phyloP scores from a whole-genome alignment of 2,113 vertebrate species.

The Actinemys pallida region DNA sequence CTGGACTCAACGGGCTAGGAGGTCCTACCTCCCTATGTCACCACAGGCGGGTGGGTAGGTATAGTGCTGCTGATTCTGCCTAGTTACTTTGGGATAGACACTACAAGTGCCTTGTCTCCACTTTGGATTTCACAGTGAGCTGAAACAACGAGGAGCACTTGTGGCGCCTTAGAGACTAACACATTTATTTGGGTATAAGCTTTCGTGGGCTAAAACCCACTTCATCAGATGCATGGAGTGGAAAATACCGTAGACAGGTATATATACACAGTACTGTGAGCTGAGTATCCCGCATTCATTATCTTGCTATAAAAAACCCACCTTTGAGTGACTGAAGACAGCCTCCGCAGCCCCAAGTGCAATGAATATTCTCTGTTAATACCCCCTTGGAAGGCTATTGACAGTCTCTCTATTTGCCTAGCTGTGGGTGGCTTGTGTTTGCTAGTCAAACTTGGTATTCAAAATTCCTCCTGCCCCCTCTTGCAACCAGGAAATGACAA shows the following conservation, averaged over 20 bases:
- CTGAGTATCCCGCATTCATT: neutral
- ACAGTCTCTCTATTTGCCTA: slow-evolving; percentile 9
- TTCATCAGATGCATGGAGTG: too few species aligned
- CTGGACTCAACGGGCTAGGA: neutral
- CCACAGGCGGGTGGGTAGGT: neutral
- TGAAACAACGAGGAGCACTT: neutral
- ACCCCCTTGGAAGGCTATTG: neutral
- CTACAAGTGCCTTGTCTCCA: neutral
- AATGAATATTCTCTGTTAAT: neutral
- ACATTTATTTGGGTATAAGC: too few species aligned
- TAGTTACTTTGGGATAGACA: neutral
- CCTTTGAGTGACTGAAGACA: neutral
- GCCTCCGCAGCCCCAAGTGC: neutral
- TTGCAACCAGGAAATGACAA: neutral
- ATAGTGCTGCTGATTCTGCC: neutral
- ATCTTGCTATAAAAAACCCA: neutral
- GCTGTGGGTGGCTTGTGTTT: neutral
- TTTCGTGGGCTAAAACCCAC: too few species aligned
- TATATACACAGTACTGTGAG: neutral
- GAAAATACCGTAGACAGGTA: too few species aligned
- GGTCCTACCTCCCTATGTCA: neutral
- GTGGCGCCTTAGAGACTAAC: too few species aligned
- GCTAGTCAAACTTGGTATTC: neutral
- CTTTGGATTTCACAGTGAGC: neutral
- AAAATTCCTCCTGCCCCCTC: neutral